A percentile compares a stretch with the other conserved stretches of the same genome.
Evolutionary conservation across 1,140 invertebrate species (phyloP).

Genomic region (Augochlora pura): DNA sequence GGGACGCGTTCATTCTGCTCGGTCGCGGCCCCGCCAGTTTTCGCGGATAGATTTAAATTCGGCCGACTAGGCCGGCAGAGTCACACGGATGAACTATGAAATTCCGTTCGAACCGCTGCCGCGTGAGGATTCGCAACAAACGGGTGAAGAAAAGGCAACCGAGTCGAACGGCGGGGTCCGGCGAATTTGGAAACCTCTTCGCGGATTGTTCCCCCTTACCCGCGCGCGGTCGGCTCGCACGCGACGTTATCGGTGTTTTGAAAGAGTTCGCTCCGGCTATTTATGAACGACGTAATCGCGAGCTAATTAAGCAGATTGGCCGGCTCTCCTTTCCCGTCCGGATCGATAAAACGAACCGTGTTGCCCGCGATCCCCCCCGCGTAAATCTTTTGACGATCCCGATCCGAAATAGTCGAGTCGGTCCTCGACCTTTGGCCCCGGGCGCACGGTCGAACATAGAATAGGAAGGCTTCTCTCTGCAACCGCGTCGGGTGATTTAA

Average conservation of each 20-base stretch:
- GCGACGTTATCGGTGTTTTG: neutral
- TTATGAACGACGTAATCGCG: neutral
- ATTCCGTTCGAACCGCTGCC: conserved; percentile 12
- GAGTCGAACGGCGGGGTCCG: too few relatives aligned
- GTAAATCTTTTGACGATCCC: too few relatives aligned
- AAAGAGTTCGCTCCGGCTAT: neutral
- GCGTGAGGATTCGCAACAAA: neutral
- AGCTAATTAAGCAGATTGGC: neutral
- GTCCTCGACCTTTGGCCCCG: too few relatives aligned
- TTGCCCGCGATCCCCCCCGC: too few relatives aligned
- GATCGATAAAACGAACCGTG: neutral
- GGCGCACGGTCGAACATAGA: too few relatives aligned
- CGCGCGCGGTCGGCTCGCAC: neutral
- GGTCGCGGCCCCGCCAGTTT: neutral
- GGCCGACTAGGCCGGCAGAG: too few relatives aligned
- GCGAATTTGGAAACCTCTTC: too few relatives aligned
- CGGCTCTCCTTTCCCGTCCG: too few relatives aligned
- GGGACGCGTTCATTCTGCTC: conserved; percentile 7
- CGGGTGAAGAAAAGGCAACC: too few relatives aligned
- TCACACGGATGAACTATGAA: neutral
- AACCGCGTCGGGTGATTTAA: too few relatives aligned
- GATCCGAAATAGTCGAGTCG: too few relatives aligned
- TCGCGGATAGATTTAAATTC: conserved; percentile 20
- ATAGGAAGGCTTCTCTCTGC: too few relatives aligned
- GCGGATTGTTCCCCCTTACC: neutral